Evolutionary conservation across 2,888 invertebrate genomes (phyloP).

Genomic region (Notodromas monacha): DNA sequence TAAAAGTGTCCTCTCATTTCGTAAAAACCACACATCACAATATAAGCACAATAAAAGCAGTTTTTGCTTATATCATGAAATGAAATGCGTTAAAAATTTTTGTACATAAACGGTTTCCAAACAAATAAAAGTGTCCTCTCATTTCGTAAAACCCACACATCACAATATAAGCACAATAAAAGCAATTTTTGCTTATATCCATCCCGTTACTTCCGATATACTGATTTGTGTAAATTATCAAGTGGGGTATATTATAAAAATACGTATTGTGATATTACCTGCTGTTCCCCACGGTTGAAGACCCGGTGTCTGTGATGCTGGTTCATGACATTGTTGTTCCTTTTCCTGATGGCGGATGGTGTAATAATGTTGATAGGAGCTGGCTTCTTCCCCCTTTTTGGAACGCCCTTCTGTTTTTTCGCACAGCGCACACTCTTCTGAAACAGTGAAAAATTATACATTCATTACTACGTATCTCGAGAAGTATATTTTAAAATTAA

Average conservation of each 20-base stretch:
- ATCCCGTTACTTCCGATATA: conserved; percentile 4
- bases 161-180: conserved; percentile 4
- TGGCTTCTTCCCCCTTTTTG: conserved; percentile 4
- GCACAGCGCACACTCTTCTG: conserved; percentile 4
- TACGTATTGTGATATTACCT: conserved; percentile 4
- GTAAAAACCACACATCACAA: conserved; percentile 4
- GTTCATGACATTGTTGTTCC: conserved; percentile 4
- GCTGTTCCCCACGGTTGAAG: conserved; percentile 4
- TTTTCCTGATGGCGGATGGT: conserved; percentile 4
- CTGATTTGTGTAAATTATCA: conserved; percentile 4
- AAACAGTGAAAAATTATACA: conserved; percentile 4
- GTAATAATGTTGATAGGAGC: conserved; percentile 4
- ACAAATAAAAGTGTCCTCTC: conserved; percentile 4
- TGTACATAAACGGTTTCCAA: conserved; percentile 4
- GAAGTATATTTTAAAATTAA: conserved; percentile 4
- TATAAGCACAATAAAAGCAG: conserved; percentile 4
- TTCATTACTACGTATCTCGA: conserved; percentile 4
- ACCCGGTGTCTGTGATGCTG: conserved; percentile 4
- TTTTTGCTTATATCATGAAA: conserved; percentile 4
- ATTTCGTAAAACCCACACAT: conserved; percentile 4
- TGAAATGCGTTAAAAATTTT: conserved; percentile 4
- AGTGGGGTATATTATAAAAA: conserved; percentile 4
- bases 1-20: conserved; percentile 4
- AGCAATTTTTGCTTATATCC: conserved; percentile 4
- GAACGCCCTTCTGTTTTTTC: conserved; percentile 4